Base-by-base conservation (phyloP, 2,888 invertebrate species). In the Hecatera dysodea region DNA sequence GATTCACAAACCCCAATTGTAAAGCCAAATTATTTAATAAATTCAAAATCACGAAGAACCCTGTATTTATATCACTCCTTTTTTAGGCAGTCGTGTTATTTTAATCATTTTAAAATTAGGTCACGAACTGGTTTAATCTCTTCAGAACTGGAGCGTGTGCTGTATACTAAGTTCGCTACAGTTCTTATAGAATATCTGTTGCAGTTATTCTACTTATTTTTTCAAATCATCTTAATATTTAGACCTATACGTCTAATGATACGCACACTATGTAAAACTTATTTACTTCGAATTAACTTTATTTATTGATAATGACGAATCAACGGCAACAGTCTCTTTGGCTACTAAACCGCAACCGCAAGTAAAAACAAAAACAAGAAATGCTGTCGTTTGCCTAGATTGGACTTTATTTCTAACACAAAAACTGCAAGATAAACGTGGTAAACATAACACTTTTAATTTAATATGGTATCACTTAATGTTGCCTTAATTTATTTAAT, bases 401-500 rank as follows among this genome's bases (percentile, higher is more conserved):
- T 12, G 6, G 4, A 24, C n/a, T 42, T 9, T 27, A 44, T 33
- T 74, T 50, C 42, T n/a, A 44, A 22, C 19, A 8, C 17, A 36
- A 65, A 36, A 24, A 33, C 36, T 52, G 6, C 8, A 33, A 42
- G 8, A 71, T 39, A 66, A 74, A 73, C n/a, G 5, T n/a, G 22
- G 9, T 48, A 33, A 39, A 50, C 12, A 24, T 50, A 64, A n/a
- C 61, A 50, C 4, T 27, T 33, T 68, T 69, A 17, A 48, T 39
- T 33, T 2, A 33, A 75, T 33, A 36, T 19, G 8, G 39, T 39
- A 39, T 39, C 39, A 19, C 24, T 52, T 29, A 17, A n/a, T 44
- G 39, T 39, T 69, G 29, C 11, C 12, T 44, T 57, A 39, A 57
- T 57, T 50, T 46, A 71, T 59, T 71, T 57, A 52, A 59, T 50